Conservation (phyloP, 2,888 invertebrate species). For the Cynaeus angustus region DNA sequence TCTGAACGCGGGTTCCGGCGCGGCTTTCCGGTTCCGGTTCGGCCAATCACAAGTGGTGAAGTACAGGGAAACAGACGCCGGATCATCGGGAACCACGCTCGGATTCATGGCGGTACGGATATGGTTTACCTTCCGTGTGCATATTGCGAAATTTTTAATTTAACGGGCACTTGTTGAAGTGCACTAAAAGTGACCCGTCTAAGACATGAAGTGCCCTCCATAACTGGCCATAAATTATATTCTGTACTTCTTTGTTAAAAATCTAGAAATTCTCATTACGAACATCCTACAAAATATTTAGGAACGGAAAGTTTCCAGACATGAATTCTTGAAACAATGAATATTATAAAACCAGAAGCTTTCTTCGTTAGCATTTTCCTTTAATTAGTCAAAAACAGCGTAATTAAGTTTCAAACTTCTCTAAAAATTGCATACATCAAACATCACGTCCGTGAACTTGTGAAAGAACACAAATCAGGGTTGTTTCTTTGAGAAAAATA, state of each 20-base stretch:
- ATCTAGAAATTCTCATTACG: too few species aligned
- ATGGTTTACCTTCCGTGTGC: constrained; percentile 51
- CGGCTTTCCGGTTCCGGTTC: constrained; percentile 58
- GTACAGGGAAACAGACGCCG: constrained; percentile 48
- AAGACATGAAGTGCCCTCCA: too few species aligned
- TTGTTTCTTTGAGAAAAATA: constrained; percentile 9
- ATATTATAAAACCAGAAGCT: too few species aligned
- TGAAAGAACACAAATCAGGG: constrained; percentile 15
- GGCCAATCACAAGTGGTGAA: constrained; percentile 53
- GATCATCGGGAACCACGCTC: constrained; percentile 44
- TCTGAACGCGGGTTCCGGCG: constrained; percentile 56
- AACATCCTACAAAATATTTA: too few species aligned
- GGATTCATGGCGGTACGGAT: constrained; percentile 48
- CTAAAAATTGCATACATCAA: constrained; percentile 18
- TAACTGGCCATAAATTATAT: too few species aligned
- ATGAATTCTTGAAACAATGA: too few species aligned
- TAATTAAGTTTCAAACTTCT: not conserved
- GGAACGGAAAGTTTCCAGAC: too few species aligned
- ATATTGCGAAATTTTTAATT: constrained; percentile 36
- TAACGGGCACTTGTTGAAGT: constrained; percentile 41
- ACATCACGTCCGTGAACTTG: not conserved
- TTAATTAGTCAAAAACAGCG: not conserved
- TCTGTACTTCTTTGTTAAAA: too few species aligned
- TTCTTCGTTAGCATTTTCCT: not conserved
- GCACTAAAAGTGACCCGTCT: too few species aligned